Conservation (phyloP, 2,888 invertebrate genomes). For the Ecliptopera silaceata region DNA sequence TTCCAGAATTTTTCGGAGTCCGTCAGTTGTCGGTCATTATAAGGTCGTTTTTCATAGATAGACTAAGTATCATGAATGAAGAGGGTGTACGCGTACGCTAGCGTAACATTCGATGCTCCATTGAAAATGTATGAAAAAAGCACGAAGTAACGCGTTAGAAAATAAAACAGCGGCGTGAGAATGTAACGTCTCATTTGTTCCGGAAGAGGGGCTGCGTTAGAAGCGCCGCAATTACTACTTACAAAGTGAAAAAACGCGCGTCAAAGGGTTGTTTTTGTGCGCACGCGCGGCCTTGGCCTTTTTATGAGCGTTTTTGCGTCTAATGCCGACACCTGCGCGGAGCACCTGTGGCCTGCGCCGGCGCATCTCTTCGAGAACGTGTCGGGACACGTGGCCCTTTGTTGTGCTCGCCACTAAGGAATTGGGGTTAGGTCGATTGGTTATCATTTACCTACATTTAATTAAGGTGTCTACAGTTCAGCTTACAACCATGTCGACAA, state of each 20-base stretch:
- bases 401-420: not conserved
- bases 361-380: not conserved
- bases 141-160: conserved; percentile 10
- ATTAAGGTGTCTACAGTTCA: too few species aligned
- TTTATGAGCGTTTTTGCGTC: conserved; percentile 45
- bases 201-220: conserved; percentile 57
- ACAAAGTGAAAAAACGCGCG: conserved; percentile 39
- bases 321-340: conserved; percentile 45
- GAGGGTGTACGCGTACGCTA: too few species aligned
- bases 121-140: not conserved
- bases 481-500: too few species aligned
- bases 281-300: conserved; percentile 55
- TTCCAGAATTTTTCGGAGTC: too few species aligned
- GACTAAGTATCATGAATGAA: too few species aligned
- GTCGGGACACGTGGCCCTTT: not conserved
- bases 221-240: conserved; percentile 46
- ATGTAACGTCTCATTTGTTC: conserved; percentile 55
- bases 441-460: not conserved
- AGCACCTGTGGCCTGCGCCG: conserved; percentile 2
- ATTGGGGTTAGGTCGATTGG: not conserved
- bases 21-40: too few species aligned
- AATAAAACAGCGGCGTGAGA: conserved; percentile 7
- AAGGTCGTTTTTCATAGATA: too few species aligned
- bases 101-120: not conserved
- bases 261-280: conserved; percentile 56